Conservation (phyloP, 2,797 vertebrate species). For the Coracias cyanogaster region DNA sequence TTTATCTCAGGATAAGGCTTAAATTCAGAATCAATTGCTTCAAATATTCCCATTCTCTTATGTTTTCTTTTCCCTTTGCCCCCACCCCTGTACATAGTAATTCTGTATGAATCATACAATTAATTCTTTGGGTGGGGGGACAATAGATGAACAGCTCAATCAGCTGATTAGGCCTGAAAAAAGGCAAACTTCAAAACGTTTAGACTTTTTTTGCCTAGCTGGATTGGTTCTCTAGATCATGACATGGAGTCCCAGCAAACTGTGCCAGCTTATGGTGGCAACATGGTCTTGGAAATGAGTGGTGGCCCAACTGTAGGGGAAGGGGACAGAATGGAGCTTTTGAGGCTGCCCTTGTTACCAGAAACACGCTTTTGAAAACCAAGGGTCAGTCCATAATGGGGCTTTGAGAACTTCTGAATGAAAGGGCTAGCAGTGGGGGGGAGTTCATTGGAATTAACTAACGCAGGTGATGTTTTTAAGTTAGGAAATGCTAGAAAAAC, state of each 20-base stretch:
- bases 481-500: not conserved
- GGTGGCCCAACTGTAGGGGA: not conserved
- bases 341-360: not conserved
- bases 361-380: not conserved
- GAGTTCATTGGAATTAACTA: not conserved
- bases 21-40: not conserved
- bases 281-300: not conserved
- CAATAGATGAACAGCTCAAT: not conserved
- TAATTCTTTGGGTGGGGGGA: not conserved
- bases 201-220: not conserved
- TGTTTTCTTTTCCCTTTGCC: not conserved
- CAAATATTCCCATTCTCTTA: not conserved
- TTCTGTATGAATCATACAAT: not conserved
- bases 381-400: not conserved
- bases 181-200: not conserved
- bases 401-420: not conserved
- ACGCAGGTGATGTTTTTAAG: not conserved
- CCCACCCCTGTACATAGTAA: not conserved
- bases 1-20: not conserved
- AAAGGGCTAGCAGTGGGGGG: not conserved
- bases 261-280: not conserved
- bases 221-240: not conserved
- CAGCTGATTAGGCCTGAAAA: not conserved
- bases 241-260: not conserved
- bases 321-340: not conserved